These are phyloP conservation scores for Leptothorax acervorum DNA, from an alignment of 2,888 invertebrate genomes.

Conservation along the genomic window DNA sequence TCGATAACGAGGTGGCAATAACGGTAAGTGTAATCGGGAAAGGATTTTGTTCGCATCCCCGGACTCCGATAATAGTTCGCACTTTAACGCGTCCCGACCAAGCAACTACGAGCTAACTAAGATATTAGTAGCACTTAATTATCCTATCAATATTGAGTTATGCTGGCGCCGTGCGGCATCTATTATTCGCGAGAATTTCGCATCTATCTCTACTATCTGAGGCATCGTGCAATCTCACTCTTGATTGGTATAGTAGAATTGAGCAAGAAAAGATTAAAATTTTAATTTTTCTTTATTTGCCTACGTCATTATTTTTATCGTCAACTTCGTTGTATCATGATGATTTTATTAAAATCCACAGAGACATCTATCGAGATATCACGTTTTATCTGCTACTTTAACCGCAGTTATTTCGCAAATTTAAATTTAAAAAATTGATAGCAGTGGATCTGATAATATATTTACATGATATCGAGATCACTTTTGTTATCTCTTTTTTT, in stretches of 20 bases:
- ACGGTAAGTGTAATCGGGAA: constrained; percentile 36
- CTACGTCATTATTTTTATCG: not conserved
- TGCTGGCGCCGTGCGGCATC: not conserved
- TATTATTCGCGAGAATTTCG: constrained; percentile 6
- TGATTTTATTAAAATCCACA: not conserved
- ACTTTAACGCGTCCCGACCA: constrained; percentile 38
- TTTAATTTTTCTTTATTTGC: not conserved
- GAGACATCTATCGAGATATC: not conserved
- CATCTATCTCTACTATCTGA: constrained; percentile 6
- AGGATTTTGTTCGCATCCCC: constrained; percentile 31
- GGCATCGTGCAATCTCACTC: not conserved
- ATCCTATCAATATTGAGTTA: constrained; percentile 68
- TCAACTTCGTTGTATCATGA: not conserved
- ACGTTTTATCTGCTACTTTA: not conserved
- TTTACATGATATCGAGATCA: not conserved
- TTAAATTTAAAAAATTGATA: not conserved
- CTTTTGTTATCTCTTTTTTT: not conserved
- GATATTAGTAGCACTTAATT: constrained; percentile 70
- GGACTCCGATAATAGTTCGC: constrained; percentile 34
- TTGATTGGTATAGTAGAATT: not conserved
- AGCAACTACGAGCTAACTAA: constrained; percentile 64
- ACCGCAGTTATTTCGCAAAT: not conserved
- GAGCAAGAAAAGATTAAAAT: not conserved
- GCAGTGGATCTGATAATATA: not conserved
- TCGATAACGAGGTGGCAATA: constrained; percentile 37